Conservation (phyloP, 2,113 vertebrate species). For the Zosterops japonicus region DNA sequence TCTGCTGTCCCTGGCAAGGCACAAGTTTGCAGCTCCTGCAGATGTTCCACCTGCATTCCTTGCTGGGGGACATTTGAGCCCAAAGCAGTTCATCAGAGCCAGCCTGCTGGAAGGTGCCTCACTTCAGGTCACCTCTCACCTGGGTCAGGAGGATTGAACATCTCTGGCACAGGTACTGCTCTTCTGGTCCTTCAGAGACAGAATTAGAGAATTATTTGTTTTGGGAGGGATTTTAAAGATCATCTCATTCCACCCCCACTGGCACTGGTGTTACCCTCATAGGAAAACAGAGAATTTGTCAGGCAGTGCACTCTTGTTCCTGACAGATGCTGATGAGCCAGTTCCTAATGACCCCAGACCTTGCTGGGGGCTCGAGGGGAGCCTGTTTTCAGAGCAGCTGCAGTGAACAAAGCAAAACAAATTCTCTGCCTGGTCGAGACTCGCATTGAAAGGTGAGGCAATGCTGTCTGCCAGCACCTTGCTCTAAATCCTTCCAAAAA, state of each 20-base stretch:
- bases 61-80: neutral
- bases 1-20: neutral
- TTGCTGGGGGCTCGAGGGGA: neutral
- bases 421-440: neutral
- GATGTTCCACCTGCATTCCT: neutral
- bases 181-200: neutral
- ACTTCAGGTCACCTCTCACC: neutral
- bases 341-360: neutral
- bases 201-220: neutral
- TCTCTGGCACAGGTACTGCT: neutral
- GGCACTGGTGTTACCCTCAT: neutral
- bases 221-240: neutral
- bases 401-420: neutral
- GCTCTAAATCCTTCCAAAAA: neutral
- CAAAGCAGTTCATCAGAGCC: neutral
- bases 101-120: neutral
- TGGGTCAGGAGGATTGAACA: neutral
- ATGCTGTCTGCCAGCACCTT: neutral
- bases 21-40: neutral
- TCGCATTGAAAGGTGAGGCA: neutral
- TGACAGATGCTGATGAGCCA: neutral
- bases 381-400: neutral
- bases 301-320: neutral
- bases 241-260: neutral
- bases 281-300: neutral